phyloP scores from a whole-genome alignment of 2,797 vertebrate genomes.

The Lithobates sylvaticus region DNA sequence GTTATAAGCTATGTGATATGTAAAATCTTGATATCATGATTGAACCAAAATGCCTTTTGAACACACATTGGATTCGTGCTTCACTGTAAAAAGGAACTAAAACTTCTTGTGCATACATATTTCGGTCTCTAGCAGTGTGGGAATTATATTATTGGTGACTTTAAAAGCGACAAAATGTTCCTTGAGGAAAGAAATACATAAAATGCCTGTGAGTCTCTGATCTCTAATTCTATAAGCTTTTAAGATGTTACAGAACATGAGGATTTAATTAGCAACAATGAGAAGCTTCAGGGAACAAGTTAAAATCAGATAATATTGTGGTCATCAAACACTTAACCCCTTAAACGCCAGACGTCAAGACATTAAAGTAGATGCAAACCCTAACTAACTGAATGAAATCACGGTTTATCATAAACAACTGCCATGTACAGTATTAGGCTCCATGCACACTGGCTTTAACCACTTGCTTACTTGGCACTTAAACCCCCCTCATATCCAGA shows the following conservation, averaged over 20 bases:
- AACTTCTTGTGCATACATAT: slow-evolving; percentile 18
- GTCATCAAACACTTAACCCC: slow-evolving; percentile 20
- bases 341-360: neutral
- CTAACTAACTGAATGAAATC: too few relatives aligned
- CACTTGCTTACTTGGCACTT: too few relatives aligned
- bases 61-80: neutral
- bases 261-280: slow-evolving; percentile 49
- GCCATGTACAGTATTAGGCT: too few relatives aligned
- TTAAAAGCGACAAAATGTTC: slow-evolving; percentile 42
- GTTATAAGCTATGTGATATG: too few relatives aligned
- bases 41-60: neutral
- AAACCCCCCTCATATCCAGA: too few relatives aligned
- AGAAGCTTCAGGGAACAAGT: slow-evolving; percentile 28
- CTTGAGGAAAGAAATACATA: slow-evolving; percentile 13
- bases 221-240: slow-evolving; percentile 33
- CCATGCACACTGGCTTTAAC: too few relatives aligned
- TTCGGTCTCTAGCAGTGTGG: slow-evolving; percentile 32
- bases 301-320: slow-evolving; percentile 37
- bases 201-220: slow-evolving; percentile 3
- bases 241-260: slow-evolving; percentile 34
- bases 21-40: neutral
- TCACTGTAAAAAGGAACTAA: slow-evolving; percentile 18
- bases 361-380: too few relatives aligned
- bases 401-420: too few relatives aligned
- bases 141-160: slow-evolving; percentile 32